phyloP scores from a whole-genome alignment of 1,140 invertebrate genomes.

The Bombus superbus region DNA sequence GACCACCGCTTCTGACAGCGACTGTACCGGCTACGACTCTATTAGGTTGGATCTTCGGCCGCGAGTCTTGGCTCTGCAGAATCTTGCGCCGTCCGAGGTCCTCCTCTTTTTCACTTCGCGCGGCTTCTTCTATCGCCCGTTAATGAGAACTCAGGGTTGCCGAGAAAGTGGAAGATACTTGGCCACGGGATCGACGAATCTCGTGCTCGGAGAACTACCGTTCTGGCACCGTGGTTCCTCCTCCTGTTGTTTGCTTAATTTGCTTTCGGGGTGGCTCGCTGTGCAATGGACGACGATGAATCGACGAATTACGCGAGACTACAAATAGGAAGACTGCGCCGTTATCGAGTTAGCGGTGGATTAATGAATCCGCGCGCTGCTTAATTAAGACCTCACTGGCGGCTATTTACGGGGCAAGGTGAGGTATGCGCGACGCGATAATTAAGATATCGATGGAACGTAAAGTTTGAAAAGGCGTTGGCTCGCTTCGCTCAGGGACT shows the following conservation, averaged over 20 bases:
- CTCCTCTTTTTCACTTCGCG: not conserved
- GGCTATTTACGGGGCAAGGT: not conserved
- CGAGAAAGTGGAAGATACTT: too few species aligned
- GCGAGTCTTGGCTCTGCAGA: conserved; percentile 32
- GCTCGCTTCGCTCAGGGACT: not conserved
- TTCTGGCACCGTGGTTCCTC: not conserved
- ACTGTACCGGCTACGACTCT: conserved; percentile 79
- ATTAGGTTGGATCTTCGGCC: conserved; percentile 77
- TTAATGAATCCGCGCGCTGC: conserved; percentile 1
- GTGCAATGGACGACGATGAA: not conserved
- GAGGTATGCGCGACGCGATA: not conserved
- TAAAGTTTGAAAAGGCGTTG: conserved; percentile 11
- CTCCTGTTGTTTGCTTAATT: not conserved
- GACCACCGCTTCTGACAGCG: conserved; percentile 70
- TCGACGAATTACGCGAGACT: not conserved
- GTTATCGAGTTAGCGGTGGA: conserved; percentile 15
- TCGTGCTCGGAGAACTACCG: too few species aligned
- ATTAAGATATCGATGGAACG: conserved; percentile 33
- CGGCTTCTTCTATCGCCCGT: conserved; percentile 7
- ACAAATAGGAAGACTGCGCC: not conserved
- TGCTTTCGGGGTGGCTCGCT: not conserved
- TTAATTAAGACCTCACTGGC: conserved; percentile 14
- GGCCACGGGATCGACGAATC: not conserved
- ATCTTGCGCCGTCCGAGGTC: conserved; percentile 40
- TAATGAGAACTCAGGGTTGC: conserved; percentile 27